Conservation (phyloP, 2,113 vertebrate genomes). For the Pionites leucogaster region DNA sequence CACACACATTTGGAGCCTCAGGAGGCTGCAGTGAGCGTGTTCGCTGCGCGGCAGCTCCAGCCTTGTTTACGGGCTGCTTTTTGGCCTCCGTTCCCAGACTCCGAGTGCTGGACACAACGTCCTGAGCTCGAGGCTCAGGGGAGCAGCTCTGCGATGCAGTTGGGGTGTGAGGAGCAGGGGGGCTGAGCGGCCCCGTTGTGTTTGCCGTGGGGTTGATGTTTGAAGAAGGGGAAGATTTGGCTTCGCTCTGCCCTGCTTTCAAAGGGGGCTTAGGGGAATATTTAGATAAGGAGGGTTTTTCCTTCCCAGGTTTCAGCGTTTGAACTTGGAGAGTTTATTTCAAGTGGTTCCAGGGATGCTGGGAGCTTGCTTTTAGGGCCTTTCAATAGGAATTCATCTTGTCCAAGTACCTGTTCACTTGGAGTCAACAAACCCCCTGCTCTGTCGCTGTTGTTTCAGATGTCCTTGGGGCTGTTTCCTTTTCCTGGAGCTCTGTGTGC, state of each 20-base stretch:
- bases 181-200: too few relatives aligned
- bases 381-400: too few relatives aligned
- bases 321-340: neutral
- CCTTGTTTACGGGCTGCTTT: neutral
- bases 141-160: neutral
- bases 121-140: neutral
- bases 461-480: neutral
- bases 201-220: neutral
- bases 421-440: neutral
- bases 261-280: neutral
- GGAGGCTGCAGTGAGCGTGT: fast-evolving
- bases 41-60: neutral
- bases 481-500: neutral
- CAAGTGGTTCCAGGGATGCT: neutral
- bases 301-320: neutral
- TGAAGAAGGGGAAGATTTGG: neutral
- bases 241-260: neutral
- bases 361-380: neutral
- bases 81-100: neutral
- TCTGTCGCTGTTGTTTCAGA: neutral
- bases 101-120: neutral
- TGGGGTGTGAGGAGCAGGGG: neutral
- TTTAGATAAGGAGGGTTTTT: neutral
- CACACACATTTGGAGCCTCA: fast-evolving
- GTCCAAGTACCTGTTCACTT: neutral